These are phyloP conservation scores for Mylabris phalerata DNA, from an alignment of 1,140 invertebrate genomes.

Conservation along the genomic window DNA sequence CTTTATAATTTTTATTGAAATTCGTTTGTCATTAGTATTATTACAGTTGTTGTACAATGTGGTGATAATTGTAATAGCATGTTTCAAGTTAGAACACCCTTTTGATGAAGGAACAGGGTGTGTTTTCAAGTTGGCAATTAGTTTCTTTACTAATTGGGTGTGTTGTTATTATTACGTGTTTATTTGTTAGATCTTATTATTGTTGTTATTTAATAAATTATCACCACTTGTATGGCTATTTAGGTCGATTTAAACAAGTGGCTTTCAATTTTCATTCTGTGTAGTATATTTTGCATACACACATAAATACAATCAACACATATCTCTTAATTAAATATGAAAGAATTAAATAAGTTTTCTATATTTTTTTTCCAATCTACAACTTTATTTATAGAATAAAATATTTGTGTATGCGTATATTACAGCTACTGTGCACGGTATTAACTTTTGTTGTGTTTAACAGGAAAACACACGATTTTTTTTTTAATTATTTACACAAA, in stretches of 20 bases:
- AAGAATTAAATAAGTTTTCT: too few species aligned
- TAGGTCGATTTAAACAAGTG: conserved; percentile 1
- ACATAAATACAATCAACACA: too few species aligned
- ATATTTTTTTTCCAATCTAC: conserved; percentile 2
- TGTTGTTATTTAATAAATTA: conserved; percentile 14
- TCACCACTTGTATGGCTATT: conserved; percentile 14
- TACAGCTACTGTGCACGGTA: neutral
- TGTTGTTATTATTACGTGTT: conserved; percentile 13
- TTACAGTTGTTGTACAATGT: too few species aligned
- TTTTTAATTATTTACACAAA: conserved; percentile 21
- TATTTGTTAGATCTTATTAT: neutral
- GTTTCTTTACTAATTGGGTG: conserved; percentile 17
- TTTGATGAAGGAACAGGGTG: conserved; percentile 4
- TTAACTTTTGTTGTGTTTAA: conserved; percentile 20
- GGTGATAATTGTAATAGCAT: conserved; percentile 7
- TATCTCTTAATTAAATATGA: too few species aligned
- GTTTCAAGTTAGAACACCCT: conserved; percentile 7
- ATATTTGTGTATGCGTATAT: conserved; percentile 5
- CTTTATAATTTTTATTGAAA: neutral
- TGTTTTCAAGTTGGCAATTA: conserved; percentile 12
- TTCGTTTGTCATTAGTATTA: too few species aligned
- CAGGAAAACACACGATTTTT: conserved; percentile 26
- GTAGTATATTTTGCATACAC: too few species aligned
- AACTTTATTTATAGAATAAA: conserved; percentile 8
- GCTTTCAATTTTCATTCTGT: too few species aligned